Percentiles rank a stretch among this genome's conserved stretches.
phyloP scores from a whole-genome alignment of 2,888 invertebrate species.

The Apamea monoglypha region DNA sequence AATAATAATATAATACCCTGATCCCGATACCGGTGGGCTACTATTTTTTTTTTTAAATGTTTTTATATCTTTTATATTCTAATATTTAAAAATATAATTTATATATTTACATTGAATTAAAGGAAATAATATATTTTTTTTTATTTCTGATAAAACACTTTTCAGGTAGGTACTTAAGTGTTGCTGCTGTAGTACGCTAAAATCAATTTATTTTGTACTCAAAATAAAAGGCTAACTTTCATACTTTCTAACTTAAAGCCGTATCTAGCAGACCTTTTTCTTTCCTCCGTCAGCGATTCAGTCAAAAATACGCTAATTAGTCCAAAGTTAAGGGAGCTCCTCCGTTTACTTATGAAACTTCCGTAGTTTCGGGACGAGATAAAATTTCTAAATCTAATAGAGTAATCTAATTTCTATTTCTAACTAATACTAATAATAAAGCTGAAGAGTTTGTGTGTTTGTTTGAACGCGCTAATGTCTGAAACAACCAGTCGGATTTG shows the following conservation, averaged over 20 bases:
- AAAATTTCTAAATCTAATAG: constrained; percentile 53
- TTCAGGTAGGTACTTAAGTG: too few relatives aligned
- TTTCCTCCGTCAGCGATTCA: constrained; percentile 5
- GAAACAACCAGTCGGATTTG: not conserved
- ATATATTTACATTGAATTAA: too few relatives aligned
- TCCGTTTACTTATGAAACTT: constrained; percentile 60
- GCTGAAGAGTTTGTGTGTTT: not conserved
- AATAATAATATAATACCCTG: too few relatives aligned
- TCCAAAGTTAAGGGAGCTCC: constrained; percentile 36
- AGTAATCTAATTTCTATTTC: too few relatives aligned
- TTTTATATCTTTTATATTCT: too few relatives aligned
- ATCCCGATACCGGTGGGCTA: too few relatives aligned
- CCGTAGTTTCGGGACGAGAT: constrained; percentile 50
- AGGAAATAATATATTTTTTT: too few relatives aligned
- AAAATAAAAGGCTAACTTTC: constrained; percentile 3
- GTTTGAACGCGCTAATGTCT: not conserved
- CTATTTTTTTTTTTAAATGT: too few relatives aligned
- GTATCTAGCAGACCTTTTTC: constrained; percentile 6
- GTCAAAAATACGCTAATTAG: constrained; percentile 60
- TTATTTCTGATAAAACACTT: too few relatives aligned
- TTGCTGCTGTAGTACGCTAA: too few relatives aligned
- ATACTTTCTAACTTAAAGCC: constrained; percentile 1
- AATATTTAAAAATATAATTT: too few relatives aligned
- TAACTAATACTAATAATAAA: not conserved
- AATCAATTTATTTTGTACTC: not conserved